phyloP scores from a whole-genome alignment of 2,113 vertebrate genomes.

The Sylvilagus bachmani region DNA sequence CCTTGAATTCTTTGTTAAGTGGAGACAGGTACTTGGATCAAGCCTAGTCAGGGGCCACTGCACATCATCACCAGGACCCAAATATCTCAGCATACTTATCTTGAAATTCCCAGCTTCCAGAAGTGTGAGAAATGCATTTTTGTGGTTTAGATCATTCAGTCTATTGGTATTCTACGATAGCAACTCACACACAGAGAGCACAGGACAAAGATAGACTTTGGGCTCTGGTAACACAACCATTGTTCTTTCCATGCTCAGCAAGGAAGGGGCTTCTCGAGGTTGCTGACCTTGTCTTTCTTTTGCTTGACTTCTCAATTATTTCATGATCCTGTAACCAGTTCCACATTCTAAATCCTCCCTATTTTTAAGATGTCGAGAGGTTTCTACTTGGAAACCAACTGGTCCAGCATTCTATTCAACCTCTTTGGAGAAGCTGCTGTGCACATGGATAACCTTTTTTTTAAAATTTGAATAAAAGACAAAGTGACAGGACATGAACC shows the following conservation, averaged over 20 bases:
- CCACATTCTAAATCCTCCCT: background rate
- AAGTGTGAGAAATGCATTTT: background rate
- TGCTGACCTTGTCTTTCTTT: background rate
- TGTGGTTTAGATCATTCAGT: background rate
- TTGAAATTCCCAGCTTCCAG: background rate
- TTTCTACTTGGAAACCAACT: background rate
- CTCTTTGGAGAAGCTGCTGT: background rate
- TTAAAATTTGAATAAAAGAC: no score
- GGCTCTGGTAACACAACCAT: background rate
- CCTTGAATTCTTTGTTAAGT: no score
- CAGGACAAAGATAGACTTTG: background rate
- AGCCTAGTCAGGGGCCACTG: no score
- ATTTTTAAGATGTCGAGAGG: background rate
- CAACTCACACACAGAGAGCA: background rate
- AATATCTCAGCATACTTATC: background rate
- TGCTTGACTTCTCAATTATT: background rate
- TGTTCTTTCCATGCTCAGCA: fast-evolving
- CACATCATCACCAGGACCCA: background rate
- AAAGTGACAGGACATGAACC: no score
- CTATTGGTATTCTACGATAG: background rate
- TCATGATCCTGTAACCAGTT: background rate
- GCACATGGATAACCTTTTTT: no score
- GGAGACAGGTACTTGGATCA: no score
- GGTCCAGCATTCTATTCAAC: background rate
- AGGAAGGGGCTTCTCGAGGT: background rate